Percentiles rank a stretch among this genome's conserved stretches.
These are phyloP conservation scores for Toxotes lorentzi DNA, from an alignment of 2,797 vertebrate species.

Conservation along the genomic window DNA sequence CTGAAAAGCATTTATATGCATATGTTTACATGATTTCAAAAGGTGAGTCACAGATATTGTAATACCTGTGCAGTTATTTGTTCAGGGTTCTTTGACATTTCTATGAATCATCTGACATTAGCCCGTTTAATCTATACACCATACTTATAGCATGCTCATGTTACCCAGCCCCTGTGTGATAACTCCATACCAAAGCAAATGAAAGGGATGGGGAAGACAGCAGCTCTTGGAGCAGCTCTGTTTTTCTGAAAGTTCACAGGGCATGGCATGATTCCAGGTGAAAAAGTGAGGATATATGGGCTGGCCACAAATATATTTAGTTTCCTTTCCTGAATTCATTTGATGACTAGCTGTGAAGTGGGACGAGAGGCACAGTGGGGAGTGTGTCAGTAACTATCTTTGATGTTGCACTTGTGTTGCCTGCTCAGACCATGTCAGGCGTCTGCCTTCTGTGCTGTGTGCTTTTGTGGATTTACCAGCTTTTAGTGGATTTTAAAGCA, in stretches of 20 bases:
- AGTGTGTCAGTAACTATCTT: constrained; percentile 49
- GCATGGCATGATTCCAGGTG: constrained; percentile 15
- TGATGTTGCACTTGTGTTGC: constrained; percentile 57
- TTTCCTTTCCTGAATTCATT: constrained; percentile 42
- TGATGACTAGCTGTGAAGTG: constrained; percentile 52
- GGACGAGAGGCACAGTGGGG: constrained; percentile 35
- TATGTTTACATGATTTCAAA: constrained; percentile 45
- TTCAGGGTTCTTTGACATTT: constrained; percentile 16
- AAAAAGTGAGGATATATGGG: constrained; percentile 34
- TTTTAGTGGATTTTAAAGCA: constrained; percentile 26
- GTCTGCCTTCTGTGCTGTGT: constrained; percentile 6
- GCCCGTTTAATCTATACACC: constrained; percentile 36
- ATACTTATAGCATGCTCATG: neutral
- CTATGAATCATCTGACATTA: constrained; percentile 44
- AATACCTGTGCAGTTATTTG: constrained; percentile 24
- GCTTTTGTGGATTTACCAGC: constrained; percentile 8
- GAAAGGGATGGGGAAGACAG: constrained; percentile 29
- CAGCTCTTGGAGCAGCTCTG: constrained; percentile 24
- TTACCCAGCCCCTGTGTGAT: neutral
- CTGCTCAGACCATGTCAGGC: constrained; percentile 26
- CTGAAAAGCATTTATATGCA: constrained; percentile 40
- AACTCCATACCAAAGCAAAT: constrained; percentile 46
- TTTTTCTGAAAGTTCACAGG: constrained; percentile 23
- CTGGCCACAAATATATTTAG: constrained; percentile 35
- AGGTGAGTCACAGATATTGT: constrained; percentile 17